phyloP scores from a whole-genome alignment of 2,888 invertebrate genomes.

The Deroplatys truncata region DNA sequence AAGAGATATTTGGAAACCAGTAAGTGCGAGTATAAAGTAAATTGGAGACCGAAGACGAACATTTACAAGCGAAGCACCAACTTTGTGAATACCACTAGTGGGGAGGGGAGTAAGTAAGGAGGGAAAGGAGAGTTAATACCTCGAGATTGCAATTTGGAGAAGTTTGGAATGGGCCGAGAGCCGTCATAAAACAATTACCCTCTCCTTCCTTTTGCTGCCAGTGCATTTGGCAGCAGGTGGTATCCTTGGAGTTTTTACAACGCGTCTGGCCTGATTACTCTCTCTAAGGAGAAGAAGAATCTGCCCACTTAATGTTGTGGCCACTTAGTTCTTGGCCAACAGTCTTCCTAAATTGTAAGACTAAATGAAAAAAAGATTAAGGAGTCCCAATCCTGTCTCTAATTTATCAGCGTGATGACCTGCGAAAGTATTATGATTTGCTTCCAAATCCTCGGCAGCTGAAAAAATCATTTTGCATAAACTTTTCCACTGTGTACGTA shows the following conservation, averaged over 20 bases:
- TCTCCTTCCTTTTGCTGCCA: background rate
- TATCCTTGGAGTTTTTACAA: background rate
- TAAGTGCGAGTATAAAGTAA: background rate
- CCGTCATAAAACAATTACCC: slow-evolving; percentile 10
- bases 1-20: background rate
- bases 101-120: background rate
- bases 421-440: too few species aligned
- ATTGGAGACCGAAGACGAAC: background rate
- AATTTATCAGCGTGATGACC: background rate
- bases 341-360: background rate
- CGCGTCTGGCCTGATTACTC: background rate
- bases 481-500: too few species aligned
- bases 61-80: background rate
- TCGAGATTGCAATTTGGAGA: background rate
- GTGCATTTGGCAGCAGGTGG: background rate
- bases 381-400: background rate
- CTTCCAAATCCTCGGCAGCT: too few species aligned
- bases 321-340: background rate
- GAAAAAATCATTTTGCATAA: too few species aligned
- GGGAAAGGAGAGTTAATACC: background rate
- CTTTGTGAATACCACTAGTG: background rate
- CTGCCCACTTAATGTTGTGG: background rate
- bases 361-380: background rate
- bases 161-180: background rate
- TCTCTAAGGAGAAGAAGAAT: background rate